phyloP scores from a whole-genome alignment of 1,140 invertebrate species.

The Elysia chlorotica region DNA sequence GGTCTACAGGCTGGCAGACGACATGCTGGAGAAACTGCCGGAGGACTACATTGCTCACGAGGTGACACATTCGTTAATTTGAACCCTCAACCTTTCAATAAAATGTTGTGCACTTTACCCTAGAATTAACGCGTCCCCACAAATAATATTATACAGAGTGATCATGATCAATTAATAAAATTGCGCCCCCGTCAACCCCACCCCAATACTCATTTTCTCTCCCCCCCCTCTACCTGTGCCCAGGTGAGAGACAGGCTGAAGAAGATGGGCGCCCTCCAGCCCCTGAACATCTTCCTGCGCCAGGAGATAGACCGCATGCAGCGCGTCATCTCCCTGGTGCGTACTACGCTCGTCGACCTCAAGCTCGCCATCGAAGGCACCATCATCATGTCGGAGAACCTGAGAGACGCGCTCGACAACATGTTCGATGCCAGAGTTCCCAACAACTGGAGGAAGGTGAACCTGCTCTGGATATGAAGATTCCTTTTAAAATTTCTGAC shows the following conservation, averaged over 20 bases:
- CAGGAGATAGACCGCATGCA: constrained; percentile 96
- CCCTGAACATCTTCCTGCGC: constrained; percentile 71
- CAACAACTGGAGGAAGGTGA: constrained; percentile 85
- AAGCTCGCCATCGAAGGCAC: constrained; percentile 96
- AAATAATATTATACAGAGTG: no score
- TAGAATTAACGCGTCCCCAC: no score
- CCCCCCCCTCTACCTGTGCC: no score
- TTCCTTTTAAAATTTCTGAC: no score
- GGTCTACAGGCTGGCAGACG: constrained; percentile 89
- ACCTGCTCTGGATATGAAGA: no score
- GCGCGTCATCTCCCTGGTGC: constrained; percentile 79
- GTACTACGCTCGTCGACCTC: constrained; percentile 83
- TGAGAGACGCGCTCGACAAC: constrained; percentile 87
- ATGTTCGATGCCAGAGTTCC: constrained; percentile 97
- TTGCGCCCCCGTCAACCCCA: no score
- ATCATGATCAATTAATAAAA: no score
- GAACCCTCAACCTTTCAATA: no score
- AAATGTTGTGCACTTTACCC: no score
- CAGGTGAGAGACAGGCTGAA: constrained; percentile 58
- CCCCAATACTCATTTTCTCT: no score
- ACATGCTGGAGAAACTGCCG: constrained; percentile 93
- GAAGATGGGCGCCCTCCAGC: constrained; percentile 71
- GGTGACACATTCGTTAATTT: no score
- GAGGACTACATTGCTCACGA: constrained; percentile 88
- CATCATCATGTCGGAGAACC: constrained; percentile 91